Percentiles rank a stretch among this genome's conserved stretches.
These are phyloP conservation scores for Timema cristinae DNA, from an alignment of 2,888 invertebrate species.

Conservation along the genomic window DNA sequence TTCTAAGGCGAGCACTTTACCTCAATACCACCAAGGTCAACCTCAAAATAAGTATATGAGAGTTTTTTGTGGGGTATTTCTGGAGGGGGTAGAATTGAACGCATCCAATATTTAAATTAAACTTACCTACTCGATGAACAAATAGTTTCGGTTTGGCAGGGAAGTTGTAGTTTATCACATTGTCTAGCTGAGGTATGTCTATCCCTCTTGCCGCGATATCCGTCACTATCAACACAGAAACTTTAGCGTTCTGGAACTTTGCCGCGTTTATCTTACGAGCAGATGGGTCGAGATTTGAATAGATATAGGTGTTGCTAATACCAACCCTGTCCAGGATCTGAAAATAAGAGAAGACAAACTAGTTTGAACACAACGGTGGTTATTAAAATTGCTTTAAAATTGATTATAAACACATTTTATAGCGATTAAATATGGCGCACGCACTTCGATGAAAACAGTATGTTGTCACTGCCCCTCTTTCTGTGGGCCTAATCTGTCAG, in stretches of 20 bases:
- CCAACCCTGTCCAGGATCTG: slow-evolving; percentile 69
- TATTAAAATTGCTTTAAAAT: neutral
- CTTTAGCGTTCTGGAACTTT: slow-evolving; percentile 77
- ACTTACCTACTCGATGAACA: slow-evolving; percentile 94
- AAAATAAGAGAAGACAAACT: slow-evolving; percentile 34
- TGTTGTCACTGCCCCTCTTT: too few species aligned
- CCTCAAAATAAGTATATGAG: neutral
- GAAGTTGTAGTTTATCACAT: slow-evolving; percentile 95
- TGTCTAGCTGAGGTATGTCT: slow-evolving; percentile 93
- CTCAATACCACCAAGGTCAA: too few species aligned
- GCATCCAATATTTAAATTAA: too few species aligned
- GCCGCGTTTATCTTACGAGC: slow-evolving; percentile 94
- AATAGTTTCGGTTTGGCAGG: slow-evolving; percentile 96
- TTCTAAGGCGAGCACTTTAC: too few species aligned
- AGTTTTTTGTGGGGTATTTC: neutral
- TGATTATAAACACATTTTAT: too few species aligned
- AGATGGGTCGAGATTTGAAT: slow-evolving; percentile 89
- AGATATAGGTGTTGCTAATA: slow-evolving; percentile 84
- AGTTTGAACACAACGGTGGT: too few species aligned
- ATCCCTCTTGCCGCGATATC: slow-evolving; percentile 98
- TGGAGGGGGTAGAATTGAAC: too few species aligned
- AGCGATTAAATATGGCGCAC: too few species aligned
- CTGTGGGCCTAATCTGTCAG: too few species aligned
- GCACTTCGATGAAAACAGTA: neutral
- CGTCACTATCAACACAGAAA: slow-evolving; percentile 85